Evolutionary conservation across 2,797 vertebrate genomes (phyloP).

Genomic region (Hippocampus kuda): DNA sequence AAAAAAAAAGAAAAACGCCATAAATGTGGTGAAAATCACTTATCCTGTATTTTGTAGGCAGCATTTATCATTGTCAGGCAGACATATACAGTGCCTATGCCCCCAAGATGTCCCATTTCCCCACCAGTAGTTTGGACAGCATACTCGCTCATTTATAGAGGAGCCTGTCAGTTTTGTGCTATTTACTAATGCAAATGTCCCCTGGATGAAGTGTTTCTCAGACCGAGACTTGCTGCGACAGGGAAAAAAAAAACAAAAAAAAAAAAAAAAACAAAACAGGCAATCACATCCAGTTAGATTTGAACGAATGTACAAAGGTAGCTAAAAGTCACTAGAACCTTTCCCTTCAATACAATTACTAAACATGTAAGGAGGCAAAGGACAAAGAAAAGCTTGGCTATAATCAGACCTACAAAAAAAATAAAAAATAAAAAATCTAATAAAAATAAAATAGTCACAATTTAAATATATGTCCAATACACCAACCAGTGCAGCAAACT

Average conservation of each 20-base stretch:
- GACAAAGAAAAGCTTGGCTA: not conserved
- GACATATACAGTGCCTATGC: slow-evolving; percentile 59
- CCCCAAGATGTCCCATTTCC: slow-evolving; percentile 71
- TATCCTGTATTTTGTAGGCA: slow-evolving; percentile 60
- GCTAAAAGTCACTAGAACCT: slow-evolving; percentile 39
- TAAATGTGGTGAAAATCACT: slow-evolving; percentile 61
- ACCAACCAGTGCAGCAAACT: too few relatives aligned
- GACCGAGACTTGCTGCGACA: slow-evolving; percentile 45
- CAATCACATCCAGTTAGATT: slow-evolving; percentile 27
- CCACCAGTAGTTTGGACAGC: slow-evolving; percentile 61
- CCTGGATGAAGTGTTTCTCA: slow-evolving; percentile 49
- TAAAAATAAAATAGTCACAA: too few relatives aligned
- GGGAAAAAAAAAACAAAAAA: slow-evolving; percentile 11
- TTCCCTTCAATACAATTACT: slow-evolving; percentile 1
- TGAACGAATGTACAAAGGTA: slow-evolving; percentile 37
- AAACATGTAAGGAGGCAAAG: not conserved
- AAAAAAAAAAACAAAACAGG: slow-evolving; percentile 32
- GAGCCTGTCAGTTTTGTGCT: slow-evolving; percentile 70
- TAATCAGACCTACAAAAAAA: too few relatives aligned
- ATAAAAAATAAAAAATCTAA: too few relatives aligned
- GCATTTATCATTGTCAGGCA: slow-evolving; percentile 75
- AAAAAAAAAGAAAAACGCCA: slow-evolving; percentile 57
- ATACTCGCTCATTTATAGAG: slow-evolving; percentile 66
- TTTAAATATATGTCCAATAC: too few relatives aligned
- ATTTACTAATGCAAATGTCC: slow-evolving; percentile 75